A percentile compares a stretch with the other conserved stretches of the same genome.
These are phyloP conservation scores for Orthonyx spaldingii DNA, from an alignment of 2,113 vertebrate species.

Conservation along the genomic window DNA sequence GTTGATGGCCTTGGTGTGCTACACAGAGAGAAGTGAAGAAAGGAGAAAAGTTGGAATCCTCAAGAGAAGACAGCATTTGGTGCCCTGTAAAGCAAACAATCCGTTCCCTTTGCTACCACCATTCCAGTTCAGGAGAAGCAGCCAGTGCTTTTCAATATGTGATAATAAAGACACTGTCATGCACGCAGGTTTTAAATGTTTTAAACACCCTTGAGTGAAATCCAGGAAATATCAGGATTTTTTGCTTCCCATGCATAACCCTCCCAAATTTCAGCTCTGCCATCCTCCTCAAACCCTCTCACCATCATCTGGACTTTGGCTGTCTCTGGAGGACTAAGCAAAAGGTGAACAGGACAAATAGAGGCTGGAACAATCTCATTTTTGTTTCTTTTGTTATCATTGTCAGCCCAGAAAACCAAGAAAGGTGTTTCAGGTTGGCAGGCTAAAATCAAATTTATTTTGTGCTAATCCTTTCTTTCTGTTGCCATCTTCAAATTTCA, in stretches of 20 bases:
- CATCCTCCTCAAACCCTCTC: background rate
- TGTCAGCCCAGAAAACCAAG: background rate
- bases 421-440: background rate
- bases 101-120: background rate
- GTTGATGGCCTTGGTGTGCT: conserved; percentile 90
- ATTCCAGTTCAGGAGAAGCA: background rate
- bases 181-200: background rate
- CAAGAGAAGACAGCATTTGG: background rate
- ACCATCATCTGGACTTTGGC: background rate
- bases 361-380: background rate
- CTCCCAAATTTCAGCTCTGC: background rate
- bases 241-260: background rate
- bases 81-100: background rate
- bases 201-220: background rate
- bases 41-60: background rate
- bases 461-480: background rate
- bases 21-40: background rate
- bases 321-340: background rate
- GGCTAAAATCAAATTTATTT: background rate
- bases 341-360: background rate
- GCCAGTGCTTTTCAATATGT: background rate
- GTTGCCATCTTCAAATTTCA: background rate
- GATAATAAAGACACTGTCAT: background rate
- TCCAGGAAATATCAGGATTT: background rate
- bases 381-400: background rate